phyloP scores from a whole-genome alignment of 2,113 vertebrate genomes.

The Paramisgurnus dabryanus region DNA sequence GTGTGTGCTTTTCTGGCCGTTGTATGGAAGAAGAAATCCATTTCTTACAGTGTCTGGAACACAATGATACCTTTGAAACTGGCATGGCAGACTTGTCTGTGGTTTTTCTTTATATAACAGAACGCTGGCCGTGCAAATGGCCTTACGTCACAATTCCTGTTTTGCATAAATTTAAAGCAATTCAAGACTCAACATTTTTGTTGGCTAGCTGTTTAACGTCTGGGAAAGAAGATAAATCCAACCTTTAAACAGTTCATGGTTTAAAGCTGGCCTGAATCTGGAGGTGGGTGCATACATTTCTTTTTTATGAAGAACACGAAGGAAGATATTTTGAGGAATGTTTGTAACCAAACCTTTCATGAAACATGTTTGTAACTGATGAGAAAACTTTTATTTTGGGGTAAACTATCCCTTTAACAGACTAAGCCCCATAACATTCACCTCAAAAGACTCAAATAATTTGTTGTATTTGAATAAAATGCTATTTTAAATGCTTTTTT shows the following conservation, averaged over 20 bases:
- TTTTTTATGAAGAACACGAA: too few relatives aligned
- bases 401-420: too few relatives aligned
- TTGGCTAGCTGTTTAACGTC: neutral
- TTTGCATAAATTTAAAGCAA: neutral
- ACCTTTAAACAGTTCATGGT: neutral
- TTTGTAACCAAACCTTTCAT: too few relatives aligned
- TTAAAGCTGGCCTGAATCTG: conserved; percentile 8
- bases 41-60: neutral
- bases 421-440: too few relatives aligned
- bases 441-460: too few relatives aligned
- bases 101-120: neutral
- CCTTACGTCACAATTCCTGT: neutral
- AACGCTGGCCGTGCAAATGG: neutral
- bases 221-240: neutral
- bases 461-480: too few relatives aligned
- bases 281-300: too few relatives aligned
- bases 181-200: neutral
- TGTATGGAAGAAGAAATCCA: neutral
- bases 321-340: too few relatives aligned
- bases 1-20: neutral
- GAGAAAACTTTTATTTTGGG: too few relatives aligned
- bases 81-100: neutral
- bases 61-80: neutral
- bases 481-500: too few relatives aligned
- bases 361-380: too few relatives aligned